Percentiles rank a stretch among this genome's conserved stretches.
Conservation (phyloP, 2,888 invertebrate genomes). For the Elysia crispata region DNA sequence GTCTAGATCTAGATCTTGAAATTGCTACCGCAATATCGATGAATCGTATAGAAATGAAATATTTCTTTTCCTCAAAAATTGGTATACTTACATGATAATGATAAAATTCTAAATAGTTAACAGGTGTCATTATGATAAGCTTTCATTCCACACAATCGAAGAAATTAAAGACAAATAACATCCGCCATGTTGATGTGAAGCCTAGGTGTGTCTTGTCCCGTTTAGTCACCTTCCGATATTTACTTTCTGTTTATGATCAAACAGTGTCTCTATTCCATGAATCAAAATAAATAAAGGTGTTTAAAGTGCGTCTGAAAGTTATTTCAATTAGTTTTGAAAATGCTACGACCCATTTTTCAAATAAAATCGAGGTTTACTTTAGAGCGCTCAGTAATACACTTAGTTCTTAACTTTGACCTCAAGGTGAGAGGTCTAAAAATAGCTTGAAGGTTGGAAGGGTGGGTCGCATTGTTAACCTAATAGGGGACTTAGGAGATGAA, state of each 20-base stretch:
- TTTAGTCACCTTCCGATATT: conserved; percentile 2
- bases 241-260: too few species aligned
- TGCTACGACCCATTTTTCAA: not conserved
- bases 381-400: conserved; percentile 34
- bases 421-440: conserved; percentile 40
- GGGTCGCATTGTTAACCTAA: too few species aligned
- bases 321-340: not conserved
- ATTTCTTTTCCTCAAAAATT: too few species aligned
- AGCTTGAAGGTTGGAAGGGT: conserved; percentile 10
- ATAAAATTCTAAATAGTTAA: too few species aligned
- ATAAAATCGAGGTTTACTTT: not conserved
- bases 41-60: too few species aligned
- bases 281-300: not conserved
- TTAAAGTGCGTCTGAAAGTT: not conserved
- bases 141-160: not conserved
- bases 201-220: conserved; percentile 57
- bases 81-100: too few species aligned
- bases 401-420: conserved; percentile 34
- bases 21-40: too few species aligned
- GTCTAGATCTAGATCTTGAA: too few species aligned
- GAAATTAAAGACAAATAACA: conserved; percentile 52
- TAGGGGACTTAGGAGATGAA: too few species aligned
- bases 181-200: conserved; percentile 65
- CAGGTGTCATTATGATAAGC: too few species aligned
- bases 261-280: too few species aligned